Conservation (phyloP, 2,113 vertebrate genomes). For the Hassar affinis region DNA sequence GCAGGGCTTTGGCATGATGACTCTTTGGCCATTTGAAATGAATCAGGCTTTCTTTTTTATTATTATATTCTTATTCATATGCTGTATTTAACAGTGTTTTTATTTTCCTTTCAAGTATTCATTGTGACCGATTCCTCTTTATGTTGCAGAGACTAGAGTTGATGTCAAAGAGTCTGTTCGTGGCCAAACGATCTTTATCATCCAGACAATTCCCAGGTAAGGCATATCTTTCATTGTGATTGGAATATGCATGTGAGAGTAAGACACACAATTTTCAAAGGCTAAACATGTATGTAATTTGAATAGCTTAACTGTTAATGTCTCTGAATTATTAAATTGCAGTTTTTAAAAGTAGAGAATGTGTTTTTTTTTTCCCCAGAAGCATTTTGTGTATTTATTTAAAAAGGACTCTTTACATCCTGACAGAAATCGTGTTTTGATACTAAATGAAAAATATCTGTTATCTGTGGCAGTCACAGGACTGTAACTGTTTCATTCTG, state of each 20-base stretch:
- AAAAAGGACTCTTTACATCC: no score
- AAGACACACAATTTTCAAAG: neutral
- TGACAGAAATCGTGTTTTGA: no score
- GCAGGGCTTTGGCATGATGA: neutral
- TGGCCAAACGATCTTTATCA: slow-evolving; percentile 97
- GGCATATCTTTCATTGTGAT: neutral
- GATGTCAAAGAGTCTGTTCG: slow-evolving; percentile 97
- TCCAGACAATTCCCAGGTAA: slow-evolving; percentile 97
- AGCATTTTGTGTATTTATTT: no score
- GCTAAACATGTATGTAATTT: neutral
- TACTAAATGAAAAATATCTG: no score
- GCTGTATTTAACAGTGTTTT: neutral
- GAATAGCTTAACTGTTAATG: neutral
- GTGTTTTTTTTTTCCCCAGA: no score
- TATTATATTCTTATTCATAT: no score
- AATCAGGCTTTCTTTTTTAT: neutral
- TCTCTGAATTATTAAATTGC: neutral
- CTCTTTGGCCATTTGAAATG: neutral
- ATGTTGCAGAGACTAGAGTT: slow-evolving; percentile 87
- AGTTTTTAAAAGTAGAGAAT: no score
- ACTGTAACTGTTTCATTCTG: no score
- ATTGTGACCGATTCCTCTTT: neutral
- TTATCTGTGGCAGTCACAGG: no score
- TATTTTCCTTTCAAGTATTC: neutral
- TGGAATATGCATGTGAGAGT: neutral